Percentiles rank a stretch among this genome's conserved stretches.
phyloP scores from a whole-genome alignment of 2,888 invertebrate species.

The Dioctria rufipes region DNA sequence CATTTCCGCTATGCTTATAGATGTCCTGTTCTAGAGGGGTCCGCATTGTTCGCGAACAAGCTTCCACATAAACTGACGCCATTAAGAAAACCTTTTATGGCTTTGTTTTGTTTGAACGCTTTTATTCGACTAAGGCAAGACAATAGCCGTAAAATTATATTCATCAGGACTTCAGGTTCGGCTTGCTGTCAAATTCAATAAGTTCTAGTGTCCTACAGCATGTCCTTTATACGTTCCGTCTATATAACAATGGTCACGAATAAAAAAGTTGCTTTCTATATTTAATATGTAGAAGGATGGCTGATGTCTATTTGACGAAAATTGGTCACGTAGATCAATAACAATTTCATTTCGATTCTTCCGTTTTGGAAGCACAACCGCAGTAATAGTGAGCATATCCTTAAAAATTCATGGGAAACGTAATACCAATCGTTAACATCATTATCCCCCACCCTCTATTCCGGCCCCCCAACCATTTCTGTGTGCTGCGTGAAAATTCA shows the following conservation, averaged over 20 bases:
- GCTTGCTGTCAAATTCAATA: background rate
- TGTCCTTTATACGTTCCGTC: too few relatives aligned
- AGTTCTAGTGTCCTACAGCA: background rate
- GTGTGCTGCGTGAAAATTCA: constrained; percentile 19
- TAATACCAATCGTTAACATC: background rate
- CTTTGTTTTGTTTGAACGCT: constrained; percentile 15
- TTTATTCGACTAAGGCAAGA: background rate
- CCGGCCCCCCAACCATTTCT: background rate
- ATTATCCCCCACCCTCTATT: too few relatives aligned
- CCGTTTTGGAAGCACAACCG: background rate
- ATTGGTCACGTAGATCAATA: constrained; percentile 52
- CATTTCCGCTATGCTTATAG: too few relatives aligned
- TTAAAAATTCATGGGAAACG: constrained; percentile 21
- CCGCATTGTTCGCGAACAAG: background rate
- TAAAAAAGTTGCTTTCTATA: background rate
- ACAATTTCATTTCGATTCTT: constrained; percentile 22
- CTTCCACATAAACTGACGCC: background rate
- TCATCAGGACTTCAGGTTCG: constrained; percentile 1
- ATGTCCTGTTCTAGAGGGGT: too few relatives aligned
- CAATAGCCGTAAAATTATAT: constrained; percentile 29
- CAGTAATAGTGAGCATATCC: background rate
- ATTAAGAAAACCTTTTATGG: constrained; percentile 30
- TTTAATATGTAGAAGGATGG: background rate
- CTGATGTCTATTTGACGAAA: constrained; percentile 25
- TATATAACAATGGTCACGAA: constrained; percentile 2